phyloP scores from a whole-genome alignment of 2,797 vertebrate species.

The Loris lydekkerianus region DNA sequence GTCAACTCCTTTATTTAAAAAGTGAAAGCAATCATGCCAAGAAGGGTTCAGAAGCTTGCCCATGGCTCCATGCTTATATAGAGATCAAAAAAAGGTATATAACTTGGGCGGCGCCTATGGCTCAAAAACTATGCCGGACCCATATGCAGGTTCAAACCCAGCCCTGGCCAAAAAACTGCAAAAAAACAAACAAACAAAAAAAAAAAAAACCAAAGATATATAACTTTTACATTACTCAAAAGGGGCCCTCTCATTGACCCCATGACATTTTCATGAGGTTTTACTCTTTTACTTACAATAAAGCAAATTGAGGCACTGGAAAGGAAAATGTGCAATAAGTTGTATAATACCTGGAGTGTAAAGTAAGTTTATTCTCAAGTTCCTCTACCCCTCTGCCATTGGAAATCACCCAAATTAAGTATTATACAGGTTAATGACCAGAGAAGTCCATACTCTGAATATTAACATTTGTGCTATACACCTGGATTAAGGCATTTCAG shows the following conservation, averaged over 20 bases:
- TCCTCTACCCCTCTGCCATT: neutral
- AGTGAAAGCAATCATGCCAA: neutral
- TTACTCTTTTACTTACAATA: neutral
- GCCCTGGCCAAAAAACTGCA: no score
- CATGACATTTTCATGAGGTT: neutral
- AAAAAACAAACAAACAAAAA: neutral
- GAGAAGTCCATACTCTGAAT: neutral
- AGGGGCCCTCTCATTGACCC: neutral
- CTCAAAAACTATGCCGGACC: no score
- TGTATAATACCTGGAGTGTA: neutral
- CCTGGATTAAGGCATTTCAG: neutral
- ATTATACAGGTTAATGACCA: neutral
- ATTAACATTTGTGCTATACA: neutral
- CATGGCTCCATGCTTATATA: neutral
- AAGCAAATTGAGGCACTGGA: neutral
- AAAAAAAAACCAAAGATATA: neutral
- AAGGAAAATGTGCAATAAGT: neutral
- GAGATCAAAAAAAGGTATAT: neutral
- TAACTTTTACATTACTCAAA: slow-evolving; percentile 1
- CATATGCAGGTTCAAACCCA: no score
- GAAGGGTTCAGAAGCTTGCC: neutral
- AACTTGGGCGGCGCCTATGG: neutral
- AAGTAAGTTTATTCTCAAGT: neutral
- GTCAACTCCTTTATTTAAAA: neutral
- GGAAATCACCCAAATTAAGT: neutral